Evolutionary conservation across 1,140 invertebrate species (phyloP).

Genomic region (Drosophila arawakana): DNA sequence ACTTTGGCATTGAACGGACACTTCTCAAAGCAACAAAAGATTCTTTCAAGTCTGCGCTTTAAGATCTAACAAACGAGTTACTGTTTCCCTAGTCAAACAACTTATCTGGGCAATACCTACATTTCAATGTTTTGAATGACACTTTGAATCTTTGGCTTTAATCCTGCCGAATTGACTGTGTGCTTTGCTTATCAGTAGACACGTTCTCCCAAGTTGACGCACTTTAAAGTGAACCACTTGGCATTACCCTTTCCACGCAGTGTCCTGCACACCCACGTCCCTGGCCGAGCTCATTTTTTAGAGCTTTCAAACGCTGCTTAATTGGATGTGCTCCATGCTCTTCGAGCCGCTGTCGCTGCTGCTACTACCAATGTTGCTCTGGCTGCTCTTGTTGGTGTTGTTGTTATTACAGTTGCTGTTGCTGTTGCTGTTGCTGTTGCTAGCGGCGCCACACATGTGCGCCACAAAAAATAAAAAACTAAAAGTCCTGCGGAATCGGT

Average conservation of each 20-base stretch:
- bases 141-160: not conserved
- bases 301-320: constrained; percentile 73
- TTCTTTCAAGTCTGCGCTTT: no score
- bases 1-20: no score
- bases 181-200: constrained; percentile 4
- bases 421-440: constrained; percentile 5
- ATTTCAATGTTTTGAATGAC: no score
- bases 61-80: no score
- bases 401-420: constrained; percentile 1
- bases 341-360: not conserved
- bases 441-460: constrained; percentile 56
- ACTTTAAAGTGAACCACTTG: constrained; percentile 52
- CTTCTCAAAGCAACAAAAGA: no score
- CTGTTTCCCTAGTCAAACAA: no score
- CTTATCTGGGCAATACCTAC: no score
- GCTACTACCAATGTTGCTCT: not conserved
- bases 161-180: not conserved
- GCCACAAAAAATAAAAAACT: constrained; percentile 55
- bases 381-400: constrained; percentile 6
- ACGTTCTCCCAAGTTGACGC: not conserved
- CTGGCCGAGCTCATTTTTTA: constrained; percentile 58
- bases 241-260: constrained; percentile 27
- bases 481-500: constrained; percentile 26
- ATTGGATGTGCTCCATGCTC: constrained; percentile 69
- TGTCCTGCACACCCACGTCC: constrained; percentile 8